Conservation (phyloP, 2,888 invertebrate species). For the Cataglyphis albicans region DNA sequence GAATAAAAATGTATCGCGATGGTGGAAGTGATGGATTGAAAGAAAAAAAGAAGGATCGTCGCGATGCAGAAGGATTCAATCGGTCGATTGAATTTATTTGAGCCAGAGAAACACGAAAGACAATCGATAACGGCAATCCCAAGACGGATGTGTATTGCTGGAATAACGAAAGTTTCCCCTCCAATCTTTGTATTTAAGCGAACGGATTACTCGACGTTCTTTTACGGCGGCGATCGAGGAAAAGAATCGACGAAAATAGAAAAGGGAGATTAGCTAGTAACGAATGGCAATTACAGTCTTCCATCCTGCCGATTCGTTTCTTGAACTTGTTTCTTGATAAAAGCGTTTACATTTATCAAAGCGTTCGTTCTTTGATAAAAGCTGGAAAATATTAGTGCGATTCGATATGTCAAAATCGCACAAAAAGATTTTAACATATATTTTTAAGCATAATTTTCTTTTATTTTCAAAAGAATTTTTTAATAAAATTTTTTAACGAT, state of each 20-base stretch:
- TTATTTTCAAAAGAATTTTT: not conserved
- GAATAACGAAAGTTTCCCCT: constrained; percentile 34
- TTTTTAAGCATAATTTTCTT: not conserved
- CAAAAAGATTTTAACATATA: not conserved
- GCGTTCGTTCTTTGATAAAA: not conserved
- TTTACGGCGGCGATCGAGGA: not conserved
- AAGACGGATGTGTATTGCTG: constrained; percentile 18
- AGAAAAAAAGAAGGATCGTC: constrained; percentile 12
- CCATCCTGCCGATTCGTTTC: not conserved
- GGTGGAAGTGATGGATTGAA: not conserved
- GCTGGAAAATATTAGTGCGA: not conserved
- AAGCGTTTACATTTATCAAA: not conserved
- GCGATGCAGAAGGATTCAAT: constrained; percentile 44
- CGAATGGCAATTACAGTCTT: not conserved
- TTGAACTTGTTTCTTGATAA: not conserved
- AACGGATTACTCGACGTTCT: constrained; percentile 14
- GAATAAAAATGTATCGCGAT: not conserved
- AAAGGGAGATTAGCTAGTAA: not conserved
- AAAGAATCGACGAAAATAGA: constrained; percentile 2
- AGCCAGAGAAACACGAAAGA: constrained; percentile 24
- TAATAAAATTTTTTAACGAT: not conserved
- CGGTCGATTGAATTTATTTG: constrained; percentile 50
- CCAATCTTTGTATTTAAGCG: constrained; percentile 23
- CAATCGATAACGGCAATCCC: constrained; percentile 46
- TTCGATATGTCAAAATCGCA: not conserved